Percentiles rank a stretch among this genome's conserved stretches.
phyloP scores from a whole-genome alignment of 2,888 invertebrate species.

The Oscheius sp. region DNA sequence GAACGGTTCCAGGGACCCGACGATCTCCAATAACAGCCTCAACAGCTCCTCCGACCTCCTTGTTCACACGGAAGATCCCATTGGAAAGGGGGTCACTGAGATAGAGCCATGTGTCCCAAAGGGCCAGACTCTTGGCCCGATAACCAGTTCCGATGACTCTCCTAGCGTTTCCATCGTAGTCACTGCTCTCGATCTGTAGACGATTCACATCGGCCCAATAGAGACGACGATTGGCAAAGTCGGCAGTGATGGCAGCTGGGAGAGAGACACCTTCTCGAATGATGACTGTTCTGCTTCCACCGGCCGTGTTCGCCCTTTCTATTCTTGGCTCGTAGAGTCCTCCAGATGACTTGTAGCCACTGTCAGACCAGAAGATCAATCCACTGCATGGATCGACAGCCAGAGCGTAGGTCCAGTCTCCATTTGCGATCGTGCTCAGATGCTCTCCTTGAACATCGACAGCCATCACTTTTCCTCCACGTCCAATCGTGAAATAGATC shows the following conservation, averaged over 20 bases:
- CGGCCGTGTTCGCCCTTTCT: conserved; percentile 94
- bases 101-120: conserved; percentile 72
- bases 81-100: conserved; percentile 72
- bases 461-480: conserved; percentile 80
- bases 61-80: conserved; percentile 95
- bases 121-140: conserved; percentile 70
- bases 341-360: conserved; percentile 70
- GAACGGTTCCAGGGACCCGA: conserved; percentile 77
- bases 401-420: conserved; percentile 91
- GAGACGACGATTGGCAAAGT: conserved; percentile 85
- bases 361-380: conserved; percentile 90
- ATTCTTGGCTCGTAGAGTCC: conserved; percentile 79
- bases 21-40: conserved; percentile 91
- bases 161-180: conserved; percentile 87
- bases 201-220: conserved; percentile 93
- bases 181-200: conserved; percentile 92
- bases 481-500: conserved; percentile 96
- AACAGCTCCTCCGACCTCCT: conserved; percentile 77
- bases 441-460: conserved; percentile 57
- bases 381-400: conserved; percentile 96
- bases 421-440: conserved; percentile 82
- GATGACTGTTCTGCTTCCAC: conserved; percentile 83
- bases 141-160: conserved; percentile 66
- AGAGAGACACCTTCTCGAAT: conserved; percentile 91
- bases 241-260: conserved; percentile 93